Evolutionary conservation across 2,888 invertebrate species (phyloP), one percentile per base, ranked within the genome.

Genomic region (Leucophenga montana): DNA sequence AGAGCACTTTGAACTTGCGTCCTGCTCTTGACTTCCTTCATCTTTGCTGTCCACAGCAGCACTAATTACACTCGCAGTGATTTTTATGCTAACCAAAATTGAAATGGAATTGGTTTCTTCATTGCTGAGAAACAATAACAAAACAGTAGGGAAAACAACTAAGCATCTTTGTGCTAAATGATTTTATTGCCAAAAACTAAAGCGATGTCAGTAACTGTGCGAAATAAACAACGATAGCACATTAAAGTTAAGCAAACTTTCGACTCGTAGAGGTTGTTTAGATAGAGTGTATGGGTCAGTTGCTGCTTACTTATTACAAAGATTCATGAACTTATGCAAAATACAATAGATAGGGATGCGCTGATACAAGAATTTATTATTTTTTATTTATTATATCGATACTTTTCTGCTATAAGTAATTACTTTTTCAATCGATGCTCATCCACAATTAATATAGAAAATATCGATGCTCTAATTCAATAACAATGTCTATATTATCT

Each of bases 21-120:
- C 8, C 8, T 39, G 39, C 59, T 39, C 59, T 16, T 5, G 27
- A 2, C 16, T 59, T 27, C 56, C 59, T 14, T 16, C 39, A 18
- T 18, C n/a, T 53, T 39, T 9, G 48, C 20, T 5, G 27, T 39
- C 39, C 39, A 39, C 9, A 39, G 39, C 83, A 75, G 39, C 83
- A 75, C 80, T 80, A 80, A 80, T 80, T 80, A 80, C 71, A 78
- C 71, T 70, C 70, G 78, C 82, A 77, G 75, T 83, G 82, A 83
- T 80, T 80, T 80, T 82, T 77, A 80, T 83, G 75, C 72, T 64
- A 33, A 46, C 62, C 62, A 64, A 64, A 61, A 72, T 70, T 69
- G 66, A 67, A 72, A 71, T 74, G 67, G 54, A 56, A 67, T 71
- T 69, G 68, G 56, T 68, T 68, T 31, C 53, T 68, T 31, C 53